Conservation (phyloP, 2,113 vertebrate genomes). For the Cavia aperea region DNA sequence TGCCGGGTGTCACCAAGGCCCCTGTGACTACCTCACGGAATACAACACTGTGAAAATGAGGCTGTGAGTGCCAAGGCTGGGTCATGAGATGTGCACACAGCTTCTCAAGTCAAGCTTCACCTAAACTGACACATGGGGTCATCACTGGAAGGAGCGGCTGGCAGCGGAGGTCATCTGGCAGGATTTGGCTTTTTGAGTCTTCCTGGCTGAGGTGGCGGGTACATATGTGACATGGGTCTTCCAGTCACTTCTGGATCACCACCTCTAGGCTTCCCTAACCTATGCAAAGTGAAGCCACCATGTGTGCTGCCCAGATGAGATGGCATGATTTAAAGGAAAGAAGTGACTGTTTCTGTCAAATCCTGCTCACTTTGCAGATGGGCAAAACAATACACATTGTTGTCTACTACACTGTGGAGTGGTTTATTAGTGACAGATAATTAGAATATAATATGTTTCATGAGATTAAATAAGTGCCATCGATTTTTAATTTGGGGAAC, state of each 20-base stretch:
- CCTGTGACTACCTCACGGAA: background rate
- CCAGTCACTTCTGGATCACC: background rate
- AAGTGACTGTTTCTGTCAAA: background rate
- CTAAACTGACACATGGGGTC: background rate
- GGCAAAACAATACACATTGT: background rate
- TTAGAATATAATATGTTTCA: background rate
- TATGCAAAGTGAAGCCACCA: background rate
- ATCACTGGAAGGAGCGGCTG: background rate
- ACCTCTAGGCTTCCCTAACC: background rate
- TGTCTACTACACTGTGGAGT: background rate
- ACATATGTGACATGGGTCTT: background rate
- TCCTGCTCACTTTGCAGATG: background rate
- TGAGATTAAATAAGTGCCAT: background rate
- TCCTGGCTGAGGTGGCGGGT: background rate
- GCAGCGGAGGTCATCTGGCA: background rate
- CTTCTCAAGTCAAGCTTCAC: background rate
- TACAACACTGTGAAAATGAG: background rate
- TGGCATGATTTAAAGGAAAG: background rate
- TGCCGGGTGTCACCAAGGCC: no score
- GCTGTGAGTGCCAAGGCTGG: background rate
- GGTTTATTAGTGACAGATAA: background rate
- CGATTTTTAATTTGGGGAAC: background rate
- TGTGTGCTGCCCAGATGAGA: background rate
- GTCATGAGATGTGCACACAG: rapidly evolving
- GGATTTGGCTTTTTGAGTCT: background rate